These are phyloP conservation scores for Mastomys coucha DNA, from an alignment of 2,113 vertebrate genomes.

Conservation along the genomic window DNA sequence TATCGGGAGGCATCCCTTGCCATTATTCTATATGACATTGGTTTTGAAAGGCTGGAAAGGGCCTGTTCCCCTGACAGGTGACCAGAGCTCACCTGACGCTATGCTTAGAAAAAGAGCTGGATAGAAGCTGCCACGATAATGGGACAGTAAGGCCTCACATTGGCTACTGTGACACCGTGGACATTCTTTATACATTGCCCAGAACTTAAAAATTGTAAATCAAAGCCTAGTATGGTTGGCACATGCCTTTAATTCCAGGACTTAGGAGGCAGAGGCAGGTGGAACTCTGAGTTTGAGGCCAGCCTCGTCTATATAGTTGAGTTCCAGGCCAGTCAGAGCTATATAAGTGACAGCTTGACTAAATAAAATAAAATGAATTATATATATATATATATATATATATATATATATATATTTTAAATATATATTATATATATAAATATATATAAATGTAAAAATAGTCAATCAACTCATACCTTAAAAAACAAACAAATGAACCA, in stretches of 20 bases:
- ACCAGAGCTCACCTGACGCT: fast-evolving
- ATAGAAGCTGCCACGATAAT: fast-evolving
- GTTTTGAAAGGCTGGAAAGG: neutral
- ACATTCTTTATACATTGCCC: fast-evolving
- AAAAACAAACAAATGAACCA: neutral
- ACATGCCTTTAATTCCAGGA: neutral
- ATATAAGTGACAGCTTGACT: neutral
- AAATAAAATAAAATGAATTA: neutral
- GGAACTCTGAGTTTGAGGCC: neutral
- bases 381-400: too few species aligned
- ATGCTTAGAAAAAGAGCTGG: fast-evolving
- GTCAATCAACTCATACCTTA: neutral
- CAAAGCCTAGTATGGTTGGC: neutral
- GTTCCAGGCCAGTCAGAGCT: neutral
- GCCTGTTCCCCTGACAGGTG: fast-evolving
- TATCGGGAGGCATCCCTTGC: neutral
- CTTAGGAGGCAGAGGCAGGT: neutral
- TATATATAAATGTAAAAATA: neutral
- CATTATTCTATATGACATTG: neutral
- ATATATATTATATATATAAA: too few species aligned
- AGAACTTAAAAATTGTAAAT: neutral
- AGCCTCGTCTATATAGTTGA: neutral
- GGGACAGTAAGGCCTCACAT: too few species aligned
- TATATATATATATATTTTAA: too few species aligned
- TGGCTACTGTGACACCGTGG: neutral